Conservation (phyloP, 2,888 invertebrate species). For the Alloplasta piceator region DNA sequence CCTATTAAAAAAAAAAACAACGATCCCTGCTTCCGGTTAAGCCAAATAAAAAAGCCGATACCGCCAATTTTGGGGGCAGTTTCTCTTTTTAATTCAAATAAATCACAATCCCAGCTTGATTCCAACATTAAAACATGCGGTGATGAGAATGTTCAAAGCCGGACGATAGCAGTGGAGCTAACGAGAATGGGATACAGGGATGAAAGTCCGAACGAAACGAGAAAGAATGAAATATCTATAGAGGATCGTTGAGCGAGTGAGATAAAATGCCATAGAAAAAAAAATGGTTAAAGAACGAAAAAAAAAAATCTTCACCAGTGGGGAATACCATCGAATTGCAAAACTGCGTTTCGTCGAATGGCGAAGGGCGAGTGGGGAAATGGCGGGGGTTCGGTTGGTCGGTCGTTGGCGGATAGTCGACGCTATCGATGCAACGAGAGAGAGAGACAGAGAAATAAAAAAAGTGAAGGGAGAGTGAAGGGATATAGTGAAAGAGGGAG, state of each 20-base stretch:
- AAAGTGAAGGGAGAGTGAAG: constrained; percentile 37
- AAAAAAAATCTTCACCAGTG: constrained; percentile 54
- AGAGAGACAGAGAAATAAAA: constrained; percentile 64
- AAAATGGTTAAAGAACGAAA: constrained; percentile 28
- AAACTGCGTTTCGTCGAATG: constrained; percentile 65
- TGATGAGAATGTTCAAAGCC: constrained; percentile 24
- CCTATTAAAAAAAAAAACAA: not conserved
- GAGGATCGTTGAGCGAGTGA: constrained; percentile 31
- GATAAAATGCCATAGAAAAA: constrained; percentile 57
- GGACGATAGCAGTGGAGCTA: not conserved
- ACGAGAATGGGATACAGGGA: constrained; percentile 17
- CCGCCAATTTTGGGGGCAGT: too few relatives aligned
- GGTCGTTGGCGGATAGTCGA: constrained; percentile 45
- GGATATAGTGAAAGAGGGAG: constrained; percentile 64
- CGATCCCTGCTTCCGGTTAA: too few relatives aligned
- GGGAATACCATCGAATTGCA: constrained; percentile 70
- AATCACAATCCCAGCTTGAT: constrained; percentile 1
- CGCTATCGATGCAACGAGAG: constrained; percentile 66
- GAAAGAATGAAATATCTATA: constrained; percentile 27
- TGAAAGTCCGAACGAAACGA: constrained; percentile 35
- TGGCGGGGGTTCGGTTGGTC: constrained; percentile 33
- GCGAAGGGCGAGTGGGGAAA: constrained; percentile 29
- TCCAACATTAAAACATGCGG: not conserved
- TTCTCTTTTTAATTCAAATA: not conserved
- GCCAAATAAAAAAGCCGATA: not conserved